Conservation (phyloP, 2,113 vertebrate species). For the Colaptes auratus region DNA sequence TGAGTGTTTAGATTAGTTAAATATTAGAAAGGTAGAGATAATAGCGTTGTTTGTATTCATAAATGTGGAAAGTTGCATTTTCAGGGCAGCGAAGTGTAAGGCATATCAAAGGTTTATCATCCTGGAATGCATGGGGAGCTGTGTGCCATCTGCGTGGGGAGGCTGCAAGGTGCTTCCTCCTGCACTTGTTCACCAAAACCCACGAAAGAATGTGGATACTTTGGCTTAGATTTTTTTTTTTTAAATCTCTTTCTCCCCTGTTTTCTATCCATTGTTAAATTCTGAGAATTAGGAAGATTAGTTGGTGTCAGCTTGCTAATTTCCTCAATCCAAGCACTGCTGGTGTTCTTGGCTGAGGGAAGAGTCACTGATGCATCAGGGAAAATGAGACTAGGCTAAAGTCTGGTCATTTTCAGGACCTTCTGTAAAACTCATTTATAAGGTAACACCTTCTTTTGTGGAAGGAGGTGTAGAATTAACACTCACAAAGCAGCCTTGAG, state of each 20-base stretch:
- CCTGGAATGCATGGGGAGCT: conserved; percentile 60
- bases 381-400: background rate
- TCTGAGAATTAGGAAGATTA: background rate
- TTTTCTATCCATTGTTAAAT: background rate
- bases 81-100: conserved; percentile 74
- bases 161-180: background rate
- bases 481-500: background rate
- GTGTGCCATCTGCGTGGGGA: background rate
- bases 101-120: conserved; percentile 74
- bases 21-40: conserved; percentile 89
- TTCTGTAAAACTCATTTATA: background rate
- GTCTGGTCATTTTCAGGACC: background rate
- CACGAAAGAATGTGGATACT: fast-evolving
- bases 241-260: background rate
- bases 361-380: fast-evolving
- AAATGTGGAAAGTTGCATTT: conserved; percentile 78
- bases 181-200: background rate
- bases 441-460: background rate
- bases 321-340: background rate
- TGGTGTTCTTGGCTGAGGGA: background rate
- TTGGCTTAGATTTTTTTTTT: background rate
- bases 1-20: conserved; percentile 89
- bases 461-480: background rate
- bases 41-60: conserved; percentile 79
- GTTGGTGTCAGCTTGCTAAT: too few relatives aligned